Evolutionary conservation across 2,888 invertebrate genomes (phyloP).

Genomic region (Suillia variegata): DNA sequence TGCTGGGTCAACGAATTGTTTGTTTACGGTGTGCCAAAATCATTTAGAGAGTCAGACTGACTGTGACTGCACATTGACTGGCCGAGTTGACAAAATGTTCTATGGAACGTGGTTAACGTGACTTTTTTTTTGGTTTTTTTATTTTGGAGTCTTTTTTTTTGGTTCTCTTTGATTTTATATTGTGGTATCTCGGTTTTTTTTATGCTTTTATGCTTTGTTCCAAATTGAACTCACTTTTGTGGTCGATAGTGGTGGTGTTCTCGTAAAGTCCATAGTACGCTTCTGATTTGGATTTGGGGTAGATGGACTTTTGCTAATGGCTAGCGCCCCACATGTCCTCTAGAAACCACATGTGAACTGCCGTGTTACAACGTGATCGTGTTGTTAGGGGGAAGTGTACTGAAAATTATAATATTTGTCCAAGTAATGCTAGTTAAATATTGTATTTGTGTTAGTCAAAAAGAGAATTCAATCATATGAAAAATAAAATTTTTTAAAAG

Average conservation of each 20-base stretch:
- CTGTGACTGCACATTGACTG: constrained; percentile 21
- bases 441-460: no score
- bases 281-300: not conserved
- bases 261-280: not conserved
- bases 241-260: not conserved
- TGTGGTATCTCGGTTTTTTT: not conserved
- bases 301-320: constrained; percentile 1
- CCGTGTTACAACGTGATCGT: not conserved
- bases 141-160: constrained; percentile 20
- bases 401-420: no score
- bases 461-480: no score
- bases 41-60: constrained; percentile 48
- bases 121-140: constrained; percentile 29
- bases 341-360: not conserved
- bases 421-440: no score
- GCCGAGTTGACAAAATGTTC: constrained; percentile 58
- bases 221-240: not conserved
- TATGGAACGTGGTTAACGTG: constrained; percentile 58
- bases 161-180: not conserved
- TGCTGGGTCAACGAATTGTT: constrained; percentile 54
- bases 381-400: not conserved
- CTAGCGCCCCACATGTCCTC: not conserved
- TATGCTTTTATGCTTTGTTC: not conserved
- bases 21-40: constrained; percentile 59
- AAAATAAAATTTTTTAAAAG: no score